Evolutionary conservation across 2,113 vertebrate species (phyloP).

Genomic region (Atlantisia rogersi): DNA sequence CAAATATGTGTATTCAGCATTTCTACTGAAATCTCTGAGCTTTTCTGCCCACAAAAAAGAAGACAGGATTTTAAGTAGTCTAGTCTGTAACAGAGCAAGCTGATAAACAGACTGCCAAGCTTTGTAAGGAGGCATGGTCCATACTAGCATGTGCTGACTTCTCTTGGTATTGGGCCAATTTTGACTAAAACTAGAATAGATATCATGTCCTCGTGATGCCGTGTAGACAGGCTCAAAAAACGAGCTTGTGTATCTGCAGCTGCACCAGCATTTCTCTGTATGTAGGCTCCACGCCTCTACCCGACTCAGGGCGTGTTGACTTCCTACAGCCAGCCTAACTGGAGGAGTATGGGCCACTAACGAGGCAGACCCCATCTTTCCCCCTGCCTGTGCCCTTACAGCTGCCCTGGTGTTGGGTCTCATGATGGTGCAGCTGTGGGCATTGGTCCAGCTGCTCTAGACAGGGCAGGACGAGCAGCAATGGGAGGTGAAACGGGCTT

Average conservation of each 20-base stretch:
- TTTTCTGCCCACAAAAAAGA: background rate
- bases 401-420: background rate
- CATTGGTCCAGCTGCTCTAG: background rate
- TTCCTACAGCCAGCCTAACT: background rate
- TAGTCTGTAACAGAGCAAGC: background rate
- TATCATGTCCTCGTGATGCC: background rate
- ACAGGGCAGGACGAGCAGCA: rapidly evolving
- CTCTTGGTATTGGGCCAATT: no score
- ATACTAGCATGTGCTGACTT: background rate
- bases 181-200: background rate
- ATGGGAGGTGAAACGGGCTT: background rate
- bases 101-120: background rate
- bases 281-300: background rate
- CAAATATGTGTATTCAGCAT: background rate
- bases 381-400: background rate
- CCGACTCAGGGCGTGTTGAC: rapidly evolving
- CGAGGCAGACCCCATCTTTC: background rate
- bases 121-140: background rate
- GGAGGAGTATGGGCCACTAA: background rate
- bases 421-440: rapidly evolving
- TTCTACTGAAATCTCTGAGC: background rate
- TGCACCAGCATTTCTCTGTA: background rate
- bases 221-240: background rate
- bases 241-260: background rate
- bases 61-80: background rate